Percentiles rank a stretch among this genome's conserved stretches.
Evolutionary conservation across 2,888 invertebrate genomes (phyloP).

Genomic region (Erynnis tages): DNA sequence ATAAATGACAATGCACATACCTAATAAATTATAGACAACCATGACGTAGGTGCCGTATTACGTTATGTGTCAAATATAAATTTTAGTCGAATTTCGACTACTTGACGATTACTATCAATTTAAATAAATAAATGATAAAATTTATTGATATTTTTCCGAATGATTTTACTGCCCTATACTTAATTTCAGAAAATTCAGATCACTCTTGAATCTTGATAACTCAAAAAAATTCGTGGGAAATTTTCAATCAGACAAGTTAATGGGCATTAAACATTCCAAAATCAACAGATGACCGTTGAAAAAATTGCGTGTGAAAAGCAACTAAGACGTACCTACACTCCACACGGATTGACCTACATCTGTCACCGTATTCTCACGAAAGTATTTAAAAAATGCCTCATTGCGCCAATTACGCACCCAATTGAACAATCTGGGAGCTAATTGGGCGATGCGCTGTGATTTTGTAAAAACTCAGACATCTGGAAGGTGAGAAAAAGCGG

Average conservation of each 20-base stretch:
- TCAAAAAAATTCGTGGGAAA: slow-evolving; percentile 10
- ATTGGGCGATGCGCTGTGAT: slow-evolving; percentile 55
- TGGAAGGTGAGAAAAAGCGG: slow-evolving; percentile 41
- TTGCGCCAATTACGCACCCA: slow-evolving; percentile 46
- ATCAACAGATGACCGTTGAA: slow-evolving; percentile 16
- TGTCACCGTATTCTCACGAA: slow-evolving; percentile 60
- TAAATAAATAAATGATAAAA: too few relatives aligned
- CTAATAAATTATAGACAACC: too few relatives aligned
- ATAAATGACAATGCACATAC: too few relatives aligned
- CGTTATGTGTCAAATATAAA: too few relatives aligned
- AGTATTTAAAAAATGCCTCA: slow-evolving; percentile 45
- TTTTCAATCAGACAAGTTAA: neutral
- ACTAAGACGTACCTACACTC: neutral
- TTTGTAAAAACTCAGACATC: slow-evolving; percentile 54
- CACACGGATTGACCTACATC: slow-evolving; percentile 47
- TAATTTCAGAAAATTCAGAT: too few relatives aligned
- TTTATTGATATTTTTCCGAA: too few relatives aligned
- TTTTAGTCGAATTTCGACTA: too few relatives aligned
- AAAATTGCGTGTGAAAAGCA: slow-evolving; percentile 20
- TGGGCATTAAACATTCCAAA: neutral
- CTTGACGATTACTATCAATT: too few relatives aligned
- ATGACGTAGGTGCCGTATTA: too few relatives aligned
- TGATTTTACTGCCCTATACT: too few relatives aligned
- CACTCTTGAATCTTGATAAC: too few relatives aligned
- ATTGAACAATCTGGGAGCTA: slow-evolving; percentile 51